A percentile compares a stretch with the other conserved stretches of the same genome.
Conservation (phyloP, 1,140 invertebrate species). For the Pogonus chalceus region DNA sequence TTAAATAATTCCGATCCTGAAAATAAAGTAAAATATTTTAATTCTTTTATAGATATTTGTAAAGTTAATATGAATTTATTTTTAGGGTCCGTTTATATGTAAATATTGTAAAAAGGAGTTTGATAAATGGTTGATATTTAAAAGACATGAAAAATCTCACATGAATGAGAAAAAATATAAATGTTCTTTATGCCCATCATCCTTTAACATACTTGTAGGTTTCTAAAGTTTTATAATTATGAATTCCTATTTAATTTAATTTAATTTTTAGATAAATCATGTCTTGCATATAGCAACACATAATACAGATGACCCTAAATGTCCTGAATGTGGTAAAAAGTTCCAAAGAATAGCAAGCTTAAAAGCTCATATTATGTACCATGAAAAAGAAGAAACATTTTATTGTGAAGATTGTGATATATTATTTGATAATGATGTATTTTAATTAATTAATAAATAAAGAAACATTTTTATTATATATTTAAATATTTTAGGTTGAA, state of each 20-base stretch:
- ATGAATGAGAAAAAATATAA: constrained; percentile 51
- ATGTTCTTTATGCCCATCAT: constrained; percentile 47
- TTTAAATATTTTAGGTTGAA: constrained; percentile 35
- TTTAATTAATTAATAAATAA: constrained; percentile 12
- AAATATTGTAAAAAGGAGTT: constrained; percentile 46
- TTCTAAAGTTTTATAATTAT: constrained; percentile 15
- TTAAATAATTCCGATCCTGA: neutral
- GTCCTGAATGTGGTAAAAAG: constrained; percentile 52
- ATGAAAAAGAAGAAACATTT: constrained; percentile 57
- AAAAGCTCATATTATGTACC: constrained; percentile 58
- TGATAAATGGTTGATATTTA: constrained; percentile 40
- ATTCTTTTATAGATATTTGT: neutral
- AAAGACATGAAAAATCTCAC: constrained; percentile 46
- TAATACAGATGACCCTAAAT: constrained; percentile 43
- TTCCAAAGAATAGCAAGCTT: constrained; percentile 58
- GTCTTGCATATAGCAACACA: constrained; percentile 52
- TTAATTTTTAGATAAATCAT: constrained; percentile 40
- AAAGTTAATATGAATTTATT: neutral
- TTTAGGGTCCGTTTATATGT: constrained; percentile 40
- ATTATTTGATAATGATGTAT: constrained; percentile 54
- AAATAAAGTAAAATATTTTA: neutral
- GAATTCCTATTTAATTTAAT: neutral
- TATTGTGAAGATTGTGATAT: constrained; percentile 60
- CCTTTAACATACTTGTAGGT: constrained; percentile 52
- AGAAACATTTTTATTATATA: neutral